phyloP scores from a whole-genome alignment of 2,113 vertebrate species.

The Bothrops jararaca region DNA sequence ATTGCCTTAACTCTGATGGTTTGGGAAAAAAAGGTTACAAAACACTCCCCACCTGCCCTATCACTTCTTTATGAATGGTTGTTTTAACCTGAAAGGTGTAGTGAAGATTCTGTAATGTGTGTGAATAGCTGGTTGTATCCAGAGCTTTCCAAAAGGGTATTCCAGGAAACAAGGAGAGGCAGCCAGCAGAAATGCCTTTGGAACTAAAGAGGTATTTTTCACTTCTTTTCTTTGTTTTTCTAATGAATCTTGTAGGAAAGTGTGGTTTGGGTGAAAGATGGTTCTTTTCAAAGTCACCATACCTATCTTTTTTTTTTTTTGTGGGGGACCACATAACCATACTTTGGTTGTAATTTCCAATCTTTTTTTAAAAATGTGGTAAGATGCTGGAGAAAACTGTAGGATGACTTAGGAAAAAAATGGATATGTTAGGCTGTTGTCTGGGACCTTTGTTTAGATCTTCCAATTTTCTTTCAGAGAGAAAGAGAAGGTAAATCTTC shows the following conservation, averaged over 20 bases:
- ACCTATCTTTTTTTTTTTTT: not conserved
- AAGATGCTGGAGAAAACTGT: not conserved
- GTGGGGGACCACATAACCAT: not conserved
- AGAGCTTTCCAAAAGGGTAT: constrained; percentile 27
- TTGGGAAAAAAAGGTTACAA: not conserved
- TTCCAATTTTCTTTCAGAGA: not conserved
- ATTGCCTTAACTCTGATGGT: not conserved
- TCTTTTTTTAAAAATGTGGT: not conserved
- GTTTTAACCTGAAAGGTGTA: not conserved
- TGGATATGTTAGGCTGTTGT: not conserved
- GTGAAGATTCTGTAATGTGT: not conserved
- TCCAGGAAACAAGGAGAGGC: constrained; percentile 42
- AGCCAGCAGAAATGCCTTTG: constrained; percentile 55
- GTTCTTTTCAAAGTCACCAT: not conserved
- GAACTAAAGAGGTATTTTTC: constrained; percentile 56
- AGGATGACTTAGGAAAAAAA: not conserved
- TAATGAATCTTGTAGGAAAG: constrained; percentile 37
- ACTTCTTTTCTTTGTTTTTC: constrained; percentile 46
- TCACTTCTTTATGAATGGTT: rapidly evolving
- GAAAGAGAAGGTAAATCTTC: not conserved
- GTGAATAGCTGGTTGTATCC: constrained; percentile 10
- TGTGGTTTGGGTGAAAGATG: constrained; percentile 29
- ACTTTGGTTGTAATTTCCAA: not conserved
- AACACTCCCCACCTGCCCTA: not conserved
- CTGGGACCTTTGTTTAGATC: not conserved